A percentile compares a stretch with the other conserved stretches of the same genome.
phyloP scores from a whole-genome alignment of 2,888 invertebrate species.

The Caenorhabditis sp. region DNA sequence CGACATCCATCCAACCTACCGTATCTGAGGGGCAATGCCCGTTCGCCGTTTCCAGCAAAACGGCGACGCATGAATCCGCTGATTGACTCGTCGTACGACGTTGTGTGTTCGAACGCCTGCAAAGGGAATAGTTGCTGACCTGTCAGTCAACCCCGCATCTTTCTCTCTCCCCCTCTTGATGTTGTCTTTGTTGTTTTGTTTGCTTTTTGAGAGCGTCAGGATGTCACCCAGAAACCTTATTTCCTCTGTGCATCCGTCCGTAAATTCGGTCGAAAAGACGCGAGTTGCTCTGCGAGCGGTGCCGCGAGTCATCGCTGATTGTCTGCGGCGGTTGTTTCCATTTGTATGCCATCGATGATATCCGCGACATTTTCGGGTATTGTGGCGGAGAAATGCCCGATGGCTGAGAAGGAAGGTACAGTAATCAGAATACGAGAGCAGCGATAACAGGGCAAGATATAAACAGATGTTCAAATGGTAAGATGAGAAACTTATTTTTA shows the following conservation, averaged over 20 bases:
- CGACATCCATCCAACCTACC: conserved; percentile 85
- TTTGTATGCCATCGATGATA: conserved; percentile 82
- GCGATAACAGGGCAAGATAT: not conserved
- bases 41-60: conserved; percentile 86
- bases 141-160: not conserved
- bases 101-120: conserved; percentile 97
- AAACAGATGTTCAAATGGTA: not conserved
- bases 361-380: conserved; percentile 78
- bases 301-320: conserved; percentile 67
- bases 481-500: too few relatives aligned
- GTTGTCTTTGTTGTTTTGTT: not conserved
- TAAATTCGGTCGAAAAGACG: conserved; percentile 72
- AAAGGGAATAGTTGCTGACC: conserved; percentile 29
- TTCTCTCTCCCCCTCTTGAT: not conserved
- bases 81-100: conserved; percentile 95
- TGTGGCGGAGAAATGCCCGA: not conserved
- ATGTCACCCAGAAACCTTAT: conserved; percentile 54
- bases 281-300: conserved; percentile 72
- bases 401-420: conserved; percentile 20
- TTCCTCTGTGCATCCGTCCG: conserved; percentile 60
- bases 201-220: conserved; percentile 10
- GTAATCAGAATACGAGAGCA: not conserved
- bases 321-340: conserved; percentile 65
- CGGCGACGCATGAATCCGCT: conserved; percentile 95
- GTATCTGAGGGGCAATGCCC: conserved; percentile 85